These are phyloP conservation scores for Tychaedon coryphoeus DNA, from an alignment of 2,113 vertebrate genomes.

Conservation along the genomic window DNA sequence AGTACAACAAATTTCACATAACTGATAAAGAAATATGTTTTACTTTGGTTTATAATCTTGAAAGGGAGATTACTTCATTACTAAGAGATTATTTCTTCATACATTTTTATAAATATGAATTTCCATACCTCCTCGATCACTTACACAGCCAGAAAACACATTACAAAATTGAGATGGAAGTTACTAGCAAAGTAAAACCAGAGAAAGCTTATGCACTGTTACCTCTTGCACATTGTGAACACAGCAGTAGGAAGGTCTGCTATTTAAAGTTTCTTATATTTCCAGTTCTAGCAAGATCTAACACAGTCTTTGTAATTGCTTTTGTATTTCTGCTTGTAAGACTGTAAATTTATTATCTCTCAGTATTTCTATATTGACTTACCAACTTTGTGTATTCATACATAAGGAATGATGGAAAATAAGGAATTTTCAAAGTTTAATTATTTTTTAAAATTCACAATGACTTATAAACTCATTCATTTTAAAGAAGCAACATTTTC, in stretches of 20 bases:
- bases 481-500: background rate
- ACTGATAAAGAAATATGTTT: background rate
- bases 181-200: background rate
- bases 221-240: background rate
- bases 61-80: background rate
- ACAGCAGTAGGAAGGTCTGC: background rate
- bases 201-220: background rate
- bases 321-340: background rate
- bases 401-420: background rate
- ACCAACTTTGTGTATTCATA: background rate
- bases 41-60: background rate
- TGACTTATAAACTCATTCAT: background rate
- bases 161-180: background rate
- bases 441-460: background rate
- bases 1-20: background rate
- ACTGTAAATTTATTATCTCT: background rate
- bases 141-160: background rate
- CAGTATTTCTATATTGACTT: background rate
- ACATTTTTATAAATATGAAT: background rate
- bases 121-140: background rate
- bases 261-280: background rate
- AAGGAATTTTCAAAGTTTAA: background rate
- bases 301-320: background rate
- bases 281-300: background rate
- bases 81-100: background rate